Evolutionary conservation across 1,140 invertebrate species (phyloP).

Genomic region (Leptopilina boulardi): DNA sequence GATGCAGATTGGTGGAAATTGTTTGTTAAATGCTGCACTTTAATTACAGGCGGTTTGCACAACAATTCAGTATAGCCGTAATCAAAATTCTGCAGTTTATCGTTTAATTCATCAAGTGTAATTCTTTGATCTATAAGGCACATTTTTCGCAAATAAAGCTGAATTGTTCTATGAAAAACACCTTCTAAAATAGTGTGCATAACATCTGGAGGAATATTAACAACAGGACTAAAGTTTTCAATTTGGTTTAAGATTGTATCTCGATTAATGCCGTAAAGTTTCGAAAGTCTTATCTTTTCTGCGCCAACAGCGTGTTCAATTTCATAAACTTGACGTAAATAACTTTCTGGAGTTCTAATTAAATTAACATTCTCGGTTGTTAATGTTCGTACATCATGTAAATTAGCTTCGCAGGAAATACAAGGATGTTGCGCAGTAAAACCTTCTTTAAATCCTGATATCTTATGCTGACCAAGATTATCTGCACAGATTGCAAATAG

Average conservation of each 20-base stretch:
- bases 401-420: background rate
- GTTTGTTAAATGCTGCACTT: background rate
- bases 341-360: background rate
- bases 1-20: constrained; percentile 30
- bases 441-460: background rate
- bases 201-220: background rate
- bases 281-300: background rate
- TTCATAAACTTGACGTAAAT: background rate
- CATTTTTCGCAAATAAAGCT: constrained; percentile 15
- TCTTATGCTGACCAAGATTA: background rate
- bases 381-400: background rate
- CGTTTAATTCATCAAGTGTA: constrained; percentile 32
- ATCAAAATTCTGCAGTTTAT: constrained; percentile 2
- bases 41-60: background rate
- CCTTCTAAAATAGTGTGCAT: constrained; percentile 43
- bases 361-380: background rate
- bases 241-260: background rate
- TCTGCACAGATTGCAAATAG: background rate
- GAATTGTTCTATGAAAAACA: constrained; percentile 36
- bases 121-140: constrained; percentile 10
- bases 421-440: background rate
- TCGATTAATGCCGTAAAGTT: background rate
- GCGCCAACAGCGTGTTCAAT: background rate
- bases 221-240: background rate
- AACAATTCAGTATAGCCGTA: constrained; percentile 1